Evolutionary conservation across 2,113 vertebrate species (phyloP), one percentile per base, ranked within the genome.

Genomic region (Sclerurus mexicanus): DNA sequence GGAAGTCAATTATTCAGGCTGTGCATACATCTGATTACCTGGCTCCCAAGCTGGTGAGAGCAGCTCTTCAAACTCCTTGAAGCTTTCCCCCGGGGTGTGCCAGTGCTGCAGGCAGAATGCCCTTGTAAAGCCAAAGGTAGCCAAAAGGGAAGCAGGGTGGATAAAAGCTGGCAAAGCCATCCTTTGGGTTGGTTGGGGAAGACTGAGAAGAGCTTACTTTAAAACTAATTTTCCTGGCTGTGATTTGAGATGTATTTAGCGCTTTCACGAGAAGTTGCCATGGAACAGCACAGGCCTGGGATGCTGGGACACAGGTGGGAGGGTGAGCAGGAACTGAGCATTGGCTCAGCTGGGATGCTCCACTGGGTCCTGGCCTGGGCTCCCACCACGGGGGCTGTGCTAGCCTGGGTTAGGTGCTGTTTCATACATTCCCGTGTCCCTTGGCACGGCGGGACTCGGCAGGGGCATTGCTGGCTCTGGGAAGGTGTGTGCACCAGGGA

Each of bases 331-430:
- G 39, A 47, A 4, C 0, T 1, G 80, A 28, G 25, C 0, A 2
- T 4, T 19, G 40, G 17, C 56, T 71, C 7, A 1, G n/a, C 47
- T 11, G 22, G 1, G 0, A 1, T 8, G 58, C 49, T 23, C 21
- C 0, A 0, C 1, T 0, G 7, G 2, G 1, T 30, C 49, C 59
- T 78, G 55, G 9, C 56, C n/a, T 6, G 71, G 25, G 46, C 30
- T 17, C 19, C 55, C 0, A 0, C 30, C 17, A 69, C 11, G 24
- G 59, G 24, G 31, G 63, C 35, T 22, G 1, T 4, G 1, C 8
- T 28, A 72, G 28, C 1, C 1, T 16, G 40, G 28, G 2, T 6
- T 33, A 7, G 7, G 2, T 10, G 30, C 8, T 9, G 24, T 20
- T 39, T 24, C 13, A 37, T 7, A 3, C 4, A 0, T 25, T 27